Base-by-base conservation (phyloP, 2,113 vertebrate species). In the Apaloderma vittatum region DNA sequence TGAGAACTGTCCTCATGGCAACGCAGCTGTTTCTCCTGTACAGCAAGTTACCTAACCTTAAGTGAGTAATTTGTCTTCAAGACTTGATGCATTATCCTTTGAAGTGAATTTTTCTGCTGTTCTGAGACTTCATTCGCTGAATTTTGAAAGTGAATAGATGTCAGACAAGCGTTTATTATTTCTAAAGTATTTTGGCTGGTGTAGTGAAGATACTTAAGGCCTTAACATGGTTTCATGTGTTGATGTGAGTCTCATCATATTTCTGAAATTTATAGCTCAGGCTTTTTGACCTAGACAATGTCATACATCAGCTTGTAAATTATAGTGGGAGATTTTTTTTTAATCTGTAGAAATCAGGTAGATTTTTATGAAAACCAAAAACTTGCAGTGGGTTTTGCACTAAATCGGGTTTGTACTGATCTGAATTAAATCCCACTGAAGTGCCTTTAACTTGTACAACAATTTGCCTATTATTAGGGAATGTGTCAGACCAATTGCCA, bases 21-120 rank as follows among this genome's bases (percentile, higher is more conserved):
- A 72, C 40, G 86, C 55, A 94, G 83, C 34, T 96, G 24, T 87
- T 96, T 77, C 78, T 96, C 94, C 91, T 95, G 54, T 62, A 75
- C 93, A 95, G 80, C 20, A 74, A 90, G 59, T 92, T 95, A 59
- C 85, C 67, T 88, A 66, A 72, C 23, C 62, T 78, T 77, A 93
- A 83, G 45, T 54, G 66, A 96, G 84, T 68, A 58, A 87, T 92
- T 95, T 93, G 51, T 92, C 93, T 93, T 90, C 76, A 95, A 65
- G n/a, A 21, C 52, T 94, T 66, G 40, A 92, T 70, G 34, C 26
- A 43, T 95, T 94, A 88, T 63, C 40, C 49, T 93, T 84, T 46
- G 59, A 86, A 90, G 61, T 82, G 58, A 70, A 46, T 77, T 84
- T 34, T 86, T 87, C 67, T 71, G 15, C 67, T 87, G 15, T 83